Evolutionary conservation across 2,888 invertebrate species (phyloP).

Genomic region (Cylindroiulus punctatus): DNA sequence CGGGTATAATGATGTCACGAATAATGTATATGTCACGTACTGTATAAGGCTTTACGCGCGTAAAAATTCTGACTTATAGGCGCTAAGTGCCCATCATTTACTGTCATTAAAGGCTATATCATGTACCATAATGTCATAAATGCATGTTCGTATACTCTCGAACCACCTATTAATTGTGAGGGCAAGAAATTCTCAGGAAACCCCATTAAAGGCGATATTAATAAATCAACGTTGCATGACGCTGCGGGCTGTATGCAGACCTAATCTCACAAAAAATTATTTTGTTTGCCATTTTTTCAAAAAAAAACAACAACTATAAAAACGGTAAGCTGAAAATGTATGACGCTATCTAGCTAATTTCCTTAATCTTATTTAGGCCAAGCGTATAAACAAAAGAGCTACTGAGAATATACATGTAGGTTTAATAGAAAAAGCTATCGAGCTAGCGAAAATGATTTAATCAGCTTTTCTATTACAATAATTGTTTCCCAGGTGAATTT

Average conservation of each 20-base stretch:
- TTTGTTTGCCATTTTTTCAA: background rate
- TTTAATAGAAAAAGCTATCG: background rate
- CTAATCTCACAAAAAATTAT: background rate
- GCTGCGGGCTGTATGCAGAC: background rate
- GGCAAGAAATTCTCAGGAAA: slow-evolving; percentile 43
- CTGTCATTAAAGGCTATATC: background rate
- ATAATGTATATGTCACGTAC: background rate
- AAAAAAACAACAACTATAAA: background rate
- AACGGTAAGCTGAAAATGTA: background rate
- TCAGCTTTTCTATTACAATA: slow-evolving; percentile 10
- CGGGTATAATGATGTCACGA: background rate
- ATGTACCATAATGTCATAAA: background rate
- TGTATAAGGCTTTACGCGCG: background rate
- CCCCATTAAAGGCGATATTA: slow-evolving; percentile 32
- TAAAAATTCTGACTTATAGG: background rate
- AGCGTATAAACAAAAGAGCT: background rate
- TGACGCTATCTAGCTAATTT: background rate
- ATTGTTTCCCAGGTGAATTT: slow-evolving; percentile 21
- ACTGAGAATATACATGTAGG: background rate
- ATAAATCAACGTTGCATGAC: background rate
- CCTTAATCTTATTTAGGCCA: background rate
- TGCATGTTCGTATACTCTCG: slow-evolving; percentile 3
- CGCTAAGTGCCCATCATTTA: slow-evolving; percentile 42
- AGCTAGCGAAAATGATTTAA: background rate
- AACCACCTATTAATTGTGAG: slow-evolving; percentile 39